Evolutionary conservation across 2,888 invertebrate species (phyloP).

Genomic region (Volucella bombylans): DNA sequence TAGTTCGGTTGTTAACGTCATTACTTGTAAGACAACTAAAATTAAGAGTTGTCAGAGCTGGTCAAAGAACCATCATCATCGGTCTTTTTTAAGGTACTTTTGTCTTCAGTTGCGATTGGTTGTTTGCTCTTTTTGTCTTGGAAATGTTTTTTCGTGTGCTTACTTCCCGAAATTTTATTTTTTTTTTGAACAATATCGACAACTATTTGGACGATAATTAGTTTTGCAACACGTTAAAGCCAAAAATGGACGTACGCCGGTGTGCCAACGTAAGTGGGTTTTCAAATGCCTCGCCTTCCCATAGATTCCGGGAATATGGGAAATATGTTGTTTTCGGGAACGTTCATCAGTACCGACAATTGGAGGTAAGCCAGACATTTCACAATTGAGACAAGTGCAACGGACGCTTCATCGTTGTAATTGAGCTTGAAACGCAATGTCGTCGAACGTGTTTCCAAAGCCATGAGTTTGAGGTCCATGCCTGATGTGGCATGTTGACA

Average conservation of each 20-base stretch:
- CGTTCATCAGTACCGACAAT: slow-evolving; percentile 88
- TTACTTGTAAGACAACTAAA: slow-evolving; percentile 27
- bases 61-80: slow-evolving; percentile 47
- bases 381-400: slow-evolving; percentile 91
- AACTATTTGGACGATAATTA: slow-evolving; percentile 94
- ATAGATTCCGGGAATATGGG: slow-evolving; percentile 94
- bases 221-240: slow-evolving; percentile 95
- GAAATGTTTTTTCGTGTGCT: slow-evolving; percentile 94
- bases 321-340: slow-evolving; percentile 92
- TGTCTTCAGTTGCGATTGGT: slow-evolving; percentile 78
- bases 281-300: slow-evolving; percentile 97
- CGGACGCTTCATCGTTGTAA: slow-evolving; percentile 88
- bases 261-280: slow-evolving; percentile 96
- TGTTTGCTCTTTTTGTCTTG: slow-evolving; percentile 82
- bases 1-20: slow-evolving; percentile 50
- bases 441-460: slow-evolving; percentile 80
- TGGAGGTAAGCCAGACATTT: slow-evolving; percentile 89
- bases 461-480: slow-evolving; percentile 81
- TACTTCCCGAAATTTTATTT: slow-evolving; percentile 91
- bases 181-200: slow-evolving; percentile 92
- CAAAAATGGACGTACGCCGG: slow-evolving; percentile 94
- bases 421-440: slow-evolving; percentile 83
- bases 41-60: slow-evolving; percentile 55
- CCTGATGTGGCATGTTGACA: slow-evolving; percentile 80
- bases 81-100: slow-evolving; percentile 74